phyloP scores from a whole-genome alignment of 2,113 vertebrate species.

The Chlorocebus sabaeus region DNA sequence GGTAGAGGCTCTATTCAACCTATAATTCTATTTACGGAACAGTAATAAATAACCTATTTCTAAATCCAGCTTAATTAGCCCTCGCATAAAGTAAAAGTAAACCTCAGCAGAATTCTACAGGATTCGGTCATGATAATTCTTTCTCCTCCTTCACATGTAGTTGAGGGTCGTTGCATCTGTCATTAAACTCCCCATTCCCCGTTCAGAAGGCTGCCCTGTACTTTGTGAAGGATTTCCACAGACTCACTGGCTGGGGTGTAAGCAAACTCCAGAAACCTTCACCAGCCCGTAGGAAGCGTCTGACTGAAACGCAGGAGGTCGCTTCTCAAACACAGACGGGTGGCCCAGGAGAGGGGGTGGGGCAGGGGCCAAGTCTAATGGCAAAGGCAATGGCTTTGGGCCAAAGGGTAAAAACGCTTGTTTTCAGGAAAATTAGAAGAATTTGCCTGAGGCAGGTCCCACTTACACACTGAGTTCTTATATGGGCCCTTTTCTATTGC shows the following conservation, averaged over 20 bases:
- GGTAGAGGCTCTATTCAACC: slow-evolving; percentile 69
- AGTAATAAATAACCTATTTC: slow-evolving; percentile 45
- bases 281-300: slow-evolving; percentile 51
- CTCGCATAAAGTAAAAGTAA: slow-evolving; percentile 59
- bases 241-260: slow-evolving; percentile 18
- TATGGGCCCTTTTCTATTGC: slow-evolving; percentile 45
- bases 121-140: slow-evolving; percentile 53
- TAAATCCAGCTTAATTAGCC: slow-evolving; percentile 71
- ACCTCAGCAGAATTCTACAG: slow-evolving; percentile 65
- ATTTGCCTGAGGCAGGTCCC: slow-evolving; percentile 73
- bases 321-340: slow-evolving; percentile 63
- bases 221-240: slow-evolving; percentile 41
- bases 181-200: slow-evolving; percentile 54
- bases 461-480: slow-evolving; percentile 71
- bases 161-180: slow-evolving; percentile 50
- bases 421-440: slow-evolving; percentile 80
- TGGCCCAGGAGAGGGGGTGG: background rate
- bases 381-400: slow-evolving; percentile 68
- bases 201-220: slow-evolving; percentile 49
- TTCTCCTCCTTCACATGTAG: slow-evolving; percentile 20
- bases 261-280: slow-evolving; percentile 69
- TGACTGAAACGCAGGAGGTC: slow-evolving; percentile 72
- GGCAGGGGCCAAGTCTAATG: slow-evolving; percentile 58
- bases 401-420: slow-evolving; percentile 75
- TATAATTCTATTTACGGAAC: slow-evolving; percentile 59